Base-by-base conservation (phyloP, 2,113 vertebrate species). In the Harpagus bidentatus region DNA sequence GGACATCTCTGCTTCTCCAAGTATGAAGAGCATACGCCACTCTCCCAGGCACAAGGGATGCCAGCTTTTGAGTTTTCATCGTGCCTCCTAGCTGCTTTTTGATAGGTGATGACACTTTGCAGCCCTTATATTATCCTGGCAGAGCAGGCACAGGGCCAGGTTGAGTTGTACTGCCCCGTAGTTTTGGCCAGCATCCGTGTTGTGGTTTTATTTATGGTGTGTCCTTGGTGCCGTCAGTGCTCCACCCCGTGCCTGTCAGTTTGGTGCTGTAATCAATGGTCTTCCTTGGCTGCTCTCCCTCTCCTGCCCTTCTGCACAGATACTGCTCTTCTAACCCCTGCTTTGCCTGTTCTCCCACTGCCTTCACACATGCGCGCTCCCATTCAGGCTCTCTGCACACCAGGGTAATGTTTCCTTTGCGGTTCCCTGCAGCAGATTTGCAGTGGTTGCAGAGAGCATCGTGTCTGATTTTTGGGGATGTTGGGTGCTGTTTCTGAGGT, bases 311-410 rank as follows among this genome's bases (percentile, higher is more conserved):
- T 32, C 72, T 62, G 23, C 43, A 29, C n/a, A 17, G 38, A 32
- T n/a, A 10, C 72, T 36, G 34, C 67, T 43, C 47, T 80, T 34
- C 42, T 31, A 7, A 25, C 10, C 4, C 55, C 55, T 40, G 19
- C 48, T 59, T 32, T 70, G 48, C 34, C 43, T 6, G 1, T 29
- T 84, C 29, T 77, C 14, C 58, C 0, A 0, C 47, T 86, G 63
- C 59, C 34, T 78, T 70, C 3, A 0, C 29, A 11, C 50, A 11
- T 1, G 9, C 2, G 0, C 0, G 2, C 31, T 40, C 22, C 62
- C 0, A 0, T 40, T 14, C 8, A 0, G 0, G 3, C 48, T 77
- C 48, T 52, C 15, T 16, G 16, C 47, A 0, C 1, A 0, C 40
- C 43, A 25, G 18, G 17, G 25, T 25, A 13, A 13, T 0, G 3